Evolutionary conservation across 2,888 invertebrate species (phyloP), one percentile per base, ranked within the genome.

Genomic region (Petrolisthes cinctipes): DNA sequence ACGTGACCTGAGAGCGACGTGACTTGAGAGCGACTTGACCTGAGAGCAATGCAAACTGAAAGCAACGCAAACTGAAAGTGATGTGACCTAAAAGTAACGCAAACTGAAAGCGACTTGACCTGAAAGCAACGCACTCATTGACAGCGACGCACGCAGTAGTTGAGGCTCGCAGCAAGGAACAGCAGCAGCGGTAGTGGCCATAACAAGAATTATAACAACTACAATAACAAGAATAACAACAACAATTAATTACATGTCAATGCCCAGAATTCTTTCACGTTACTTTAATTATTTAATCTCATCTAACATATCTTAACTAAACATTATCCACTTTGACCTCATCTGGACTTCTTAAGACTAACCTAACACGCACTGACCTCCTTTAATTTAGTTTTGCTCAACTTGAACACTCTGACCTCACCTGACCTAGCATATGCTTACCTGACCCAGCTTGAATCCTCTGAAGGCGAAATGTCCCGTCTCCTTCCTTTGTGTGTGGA

Each of bases 391-490:
- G 61, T 14, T 61, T 61, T 9, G 61, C 7, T 14, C 14, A 61
- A 6, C 14, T 61, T 61, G 14, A 61, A 61, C n/a, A n/a, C n/a
- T 20, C 4, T 53, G 57, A 68, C 11, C 1, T n/a, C 5, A 9
- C 11, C 4, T 11, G 37, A 51, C 37, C 0, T 14, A 7, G 37
- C 5, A 3, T 4, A 7, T 14, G 9, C 86, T 73, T n/a, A 89
- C 89, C 85, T 89, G 87, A 17, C 82, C 66, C 53, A 89, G 54
- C 80, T 89, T 87, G 83, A 89, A 89, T 20, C 89, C 89, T 66
- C 89, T 82, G 85, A 89, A 89, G 56, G 89, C 89, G 68, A 89
- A 84, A 78, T 89, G 89, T 2, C 87, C 89, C 6, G 85, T 20
- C 11, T 17, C 57, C 54, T 56, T 75, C 37, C 20, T 81, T 75